A percentile compares a stretch with the other conserved stretches of the same genome.
These are phyloP conservation scores for Sabatieria punctata DNA, from an alignment of 2,888 invertebrate genomes.

Conservation along the genomic window DNA sequence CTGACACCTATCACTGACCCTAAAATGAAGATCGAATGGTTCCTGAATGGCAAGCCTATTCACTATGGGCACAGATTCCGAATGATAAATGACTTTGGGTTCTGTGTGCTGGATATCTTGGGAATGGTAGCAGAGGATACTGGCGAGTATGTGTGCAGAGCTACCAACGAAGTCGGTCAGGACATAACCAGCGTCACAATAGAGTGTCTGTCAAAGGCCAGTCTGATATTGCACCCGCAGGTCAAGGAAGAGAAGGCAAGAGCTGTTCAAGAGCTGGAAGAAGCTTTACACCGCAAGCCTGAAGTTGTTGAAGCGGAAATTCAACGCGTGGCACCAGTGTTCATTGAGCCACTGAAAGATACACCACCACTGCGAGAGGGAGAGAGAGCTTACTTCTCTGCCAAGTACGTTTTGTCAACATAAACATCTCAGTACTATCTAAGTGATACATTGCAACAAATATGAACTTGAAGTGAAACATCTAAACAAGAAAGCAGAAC, in stretches of 20 bases:
- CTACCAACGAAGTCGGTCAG: constrained; percentile 75
- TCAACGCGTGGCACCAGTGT: constrained; percentile 20
- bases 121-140: constrained; percentile 78
- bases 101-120: constrained; percentile 72
- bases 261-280: constrained; percentile 27
- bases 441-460: no score
- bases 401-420: constrained; percentile 10
- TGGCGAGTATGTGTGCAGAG: constrained; percentile 54
- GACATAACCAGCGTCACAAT: constrained; percentile 66
- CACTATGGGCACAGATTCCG: constrained; percentile 68
- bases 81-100: constrained; percentile 83
- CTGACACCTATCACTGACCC: constrained; percentile 54
- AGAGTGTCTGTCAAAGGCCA: constrained; percentile 56
- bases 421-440: no score
- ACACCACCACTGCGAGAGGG: constrained; percentile 23
- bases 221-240: background rate
- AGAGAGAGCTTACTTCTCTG: constrained; percentile 27
- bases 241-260: constrained; percentile 21
- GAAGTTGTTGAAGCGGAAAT: background rate
- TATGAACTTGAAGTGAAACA: no score
- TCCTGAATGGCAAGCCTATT: constrained; percentile 74
- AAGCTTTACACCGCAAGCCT: constrained; percentile 16
- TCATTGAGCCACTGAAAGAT: constrained; percentile 27
- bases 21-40: constrained; percentile 64
- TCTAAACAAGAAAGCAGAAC: no score